phyloP scores from a whole-genome alignment of 2,888 invertebrate genomes.

The Boloria selene region DNA sequence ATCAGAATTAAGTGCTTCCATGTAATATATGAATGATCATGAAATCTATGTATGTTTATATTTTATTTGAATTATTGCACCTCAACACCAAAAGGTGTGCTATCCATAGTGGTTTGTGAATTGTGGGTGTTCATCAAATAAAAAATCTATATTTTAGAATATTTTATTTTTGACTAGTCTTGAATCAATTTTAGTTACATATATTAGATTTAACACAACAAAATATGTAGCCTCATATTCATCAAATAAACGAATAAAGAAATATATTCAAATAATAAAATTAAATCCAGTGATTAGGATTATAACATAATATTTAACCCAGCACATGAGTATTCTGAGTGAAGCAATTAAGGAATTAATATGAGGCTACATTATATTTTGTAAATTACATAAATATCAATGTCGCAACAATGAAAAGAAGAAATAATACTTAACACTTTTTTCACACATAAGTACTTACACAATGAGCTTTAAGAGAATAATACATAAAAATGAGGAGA shows the following conservation, averaged over 20 bases:
- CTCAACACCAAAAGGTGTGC: no score
- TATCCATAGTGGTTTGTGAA: not conserved
- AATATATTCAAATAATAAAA: not conserved
- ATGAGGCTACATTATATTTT: constrained; percentile 22
- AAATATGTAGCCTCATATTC: constrained; percentile 30
- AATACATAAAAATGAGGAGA: constrained; percentile 20
- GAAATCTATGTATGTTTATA: no score
- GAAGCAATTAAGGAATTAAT: not conserved
- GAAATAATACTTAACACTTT: constrained; percentile 19
- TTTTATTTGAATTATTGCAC: no score
- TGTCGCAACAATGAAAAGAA: constrained; percentile 27
- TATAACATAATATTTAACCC: no score
- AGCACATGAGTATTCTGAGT: not conserved
- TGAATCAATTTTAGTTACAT: constrained; percentile 58
- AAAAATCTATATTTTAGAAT: constrained; percentile 40
- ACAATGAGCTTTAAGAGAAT: constrained; percentile 25
- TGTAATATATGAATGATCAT: no score
- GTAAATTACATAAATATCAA: constrained; percentile 21
- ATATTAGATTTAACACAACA: constrained; percentile 22
- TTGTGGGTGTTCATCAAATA: constrained; percentile 4
- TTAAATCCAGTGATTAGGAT: not conserved
- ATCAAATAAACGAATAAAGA: not conserved
- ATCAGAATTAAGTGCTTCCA: no score
- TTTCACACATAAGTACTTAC: constrained; percentile 28
- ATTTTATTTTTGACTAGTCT: constrained; percentile 69